Conservation (phyloP, 2,113 vertebrate species). For the Capricornis sumatraensis region DNA sequence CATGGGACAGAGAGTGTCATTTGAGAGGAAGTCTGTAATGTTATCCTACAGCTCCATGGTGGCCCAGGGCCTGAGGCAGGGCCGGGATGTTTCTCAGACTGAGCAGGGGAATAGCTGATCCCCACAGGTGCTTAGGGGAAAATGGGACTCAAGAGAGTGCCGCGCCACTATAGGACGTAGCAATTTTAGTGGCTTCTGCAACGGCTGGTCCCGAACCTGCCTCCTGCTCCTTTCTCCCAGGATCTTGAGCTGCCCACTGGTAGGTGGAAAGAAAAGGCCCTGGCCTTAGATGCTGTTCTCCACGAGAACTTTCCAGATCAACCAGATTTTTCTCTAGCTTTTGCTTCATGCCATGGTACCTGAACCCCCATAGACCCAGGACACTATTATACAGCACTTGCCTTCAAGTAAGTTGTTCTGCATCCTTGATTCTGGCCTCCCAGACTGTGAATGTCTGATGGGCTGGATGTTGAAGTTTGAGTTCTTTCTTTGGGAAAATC, state of each 20-base stretch:
- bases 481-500: neutral
- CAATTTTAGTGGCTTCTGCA: neutral
- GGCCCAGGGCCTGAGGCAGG: neutral
- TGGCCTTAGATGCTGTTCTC: neutral
- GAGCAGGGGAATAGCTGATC: neutral
- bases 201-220: neutral
- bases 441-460: neutral
- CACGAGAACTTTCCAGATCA: neutral
- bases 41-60: fast-evolving
- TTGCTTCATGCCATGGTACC: neutral
- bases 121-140: neutral
- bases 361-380: too few species aligned
- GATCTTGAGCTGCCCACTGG: neutral
- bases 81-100: neutral
- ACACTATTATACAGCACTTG: neutral
- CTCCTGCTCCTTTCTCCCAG: neutral
- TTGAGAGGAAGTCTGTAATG: neutral
- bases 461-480: neutral
- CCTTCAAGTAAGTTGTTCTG: neutral
- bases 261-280: neutral
- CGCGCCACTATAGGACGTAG: neutral
- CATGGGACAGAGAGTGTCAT: neutral
- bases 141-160: too few species aligned
- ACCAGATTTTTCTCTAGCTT: neutral
- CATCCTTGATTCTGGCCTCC: neutral